Conservation (phyloP, 2,797 vertebrate genomes). For the Orestias chungarensis region DNA sequence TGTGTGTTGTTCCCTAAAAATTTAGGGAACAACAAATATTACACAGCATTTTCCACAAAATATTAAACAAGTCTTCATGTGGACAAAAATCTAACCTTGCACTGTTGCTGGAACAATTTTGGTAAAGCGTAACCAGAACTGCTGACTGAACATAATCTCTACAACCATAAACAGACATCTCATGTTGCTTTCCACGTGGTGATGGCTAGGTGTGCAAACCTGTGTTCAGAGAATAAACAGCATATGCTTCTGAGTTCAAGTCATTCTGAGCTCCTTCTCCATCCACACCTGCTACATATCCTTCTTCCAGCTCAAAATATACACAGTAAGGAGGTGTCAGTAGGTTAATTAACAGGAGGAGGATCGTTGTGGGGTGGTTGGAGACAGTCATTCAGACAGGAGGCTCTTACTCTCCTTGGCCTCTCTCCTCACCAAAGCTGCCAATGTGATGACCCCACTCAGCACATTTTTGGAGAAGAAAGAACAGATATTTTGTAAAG, state of each 20-base stretch:
- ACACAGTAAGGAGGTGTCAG: slow-evolving; percentile 66
- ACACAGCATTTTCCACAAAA: neutral
- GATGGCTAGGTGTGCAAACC: neutral
- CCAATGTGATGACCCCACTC: slow-evolving; percentile 66
- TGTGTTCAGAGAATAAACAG: slow-evolving; percentile 4
- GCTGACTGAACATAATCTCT: neutral
- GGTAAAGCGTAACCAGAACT: neutral
- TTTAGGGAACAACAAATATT: neutral
- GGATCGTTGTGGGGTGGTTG: slow-evolving; percentile 58
- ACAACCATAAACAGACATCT: neutral
- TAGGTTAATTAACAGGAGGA: slow-evolving; percentile 80
- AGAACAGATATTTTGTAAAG: slow-evolving; percentile 35
- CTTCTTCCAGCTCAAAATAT: slow-evolving; percentile 33
- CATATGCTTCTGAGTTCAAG: slow-evolving; percentile 25
- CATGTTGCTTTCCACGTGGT: neutral
- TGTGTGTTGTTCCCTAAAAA: neutral
- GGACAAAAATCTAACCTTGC: neutral
- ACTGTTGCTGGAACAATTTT: neutral
- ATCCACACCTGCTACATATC: slow-evolving; percentile 47
- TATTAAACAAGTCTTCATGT: neutral
- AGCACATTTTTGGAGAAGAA: slow-evolving; percentile 50
- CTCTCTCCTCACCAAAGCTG: slow-evolving; percentile 60
- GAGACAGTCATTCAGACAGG: slow-evolving; percentile 59
- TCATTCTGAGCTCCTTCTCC: slow-evolving; percentile 29
- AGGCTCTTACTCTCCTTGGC: slow-evolving; percentile 63